Percentiles rank a stretch among this genome's conserved stretches.
phyloP scores from a whole-genome alignment of 2,797 vertebrate species.

The Lophius americanus region DNA sequence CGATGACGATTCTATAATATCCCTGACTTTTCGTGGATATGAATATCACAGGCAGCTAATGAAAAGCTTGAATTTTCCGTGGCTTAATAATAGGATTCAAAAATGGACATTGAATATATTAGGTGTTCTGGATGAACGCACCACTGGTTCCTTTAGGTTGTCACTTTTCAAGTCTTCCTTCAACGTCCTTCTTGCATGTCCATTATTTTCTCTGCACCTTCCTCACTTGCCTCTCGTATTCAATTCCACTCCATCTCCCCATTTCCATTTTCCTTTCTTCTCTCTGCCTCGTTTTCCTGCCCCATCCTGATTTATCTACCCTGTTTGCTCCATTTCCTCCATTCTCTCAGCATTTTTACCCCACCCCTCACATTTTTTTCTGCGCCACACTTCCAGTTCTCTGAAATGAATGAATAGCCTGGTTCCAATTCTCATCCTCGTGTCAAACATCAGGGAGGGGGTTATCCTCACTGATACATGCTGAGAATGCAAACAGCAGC shows the following conservation, averaged over 20 bases:
- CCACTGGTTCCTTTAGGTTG: conserved; percentile 17
- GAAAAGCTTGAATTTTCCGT: background rate
- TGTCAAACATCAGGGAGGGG: conserved; percentile 10
- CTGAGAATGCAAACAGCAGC: conserved; percentile 35
- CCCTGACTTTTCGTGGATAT: too few species aligned
- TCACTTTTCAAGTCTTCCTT: conserved; percentile 14
- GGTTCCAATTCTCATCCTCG: conserved; percentile 28
- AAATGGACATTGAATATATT: background rate
- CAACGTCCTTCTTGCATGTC: background rate
- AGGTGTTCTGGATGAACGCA: conserved; percentile 1
- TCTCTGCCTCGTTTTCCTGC: conserved; percentile 5
- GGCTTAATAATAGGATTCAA: background rate
- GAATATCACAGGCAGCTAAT: background rate
- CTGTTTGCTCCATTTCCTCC: conserved; percentile 24
- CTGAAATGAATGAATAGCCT: conserved; percentile 37
- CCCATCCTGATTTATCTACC: conserved; percentile 17
- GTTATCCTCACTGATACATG: conserved; percentile 10
- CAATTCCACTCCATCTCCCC: conserved; percentile 30
- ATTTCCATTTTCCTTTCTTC: conserved; percentile 24
- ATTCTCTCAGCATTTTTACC: conserved; percentile 31
- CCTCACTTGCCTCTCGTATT: conserved; percentile 3
- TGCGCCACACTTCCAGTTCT: conserved; percentile 13
- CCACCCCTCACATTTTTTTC: background rate
- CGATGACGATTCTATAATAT: too few species aligned
- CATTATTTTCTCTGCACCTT: background rate